A percentile compares a stretch with the other conserved stretches of the same genome.
Conservation (phyloP, 2,888 invertebrate species). For the Trachelus stipa region DNA sequence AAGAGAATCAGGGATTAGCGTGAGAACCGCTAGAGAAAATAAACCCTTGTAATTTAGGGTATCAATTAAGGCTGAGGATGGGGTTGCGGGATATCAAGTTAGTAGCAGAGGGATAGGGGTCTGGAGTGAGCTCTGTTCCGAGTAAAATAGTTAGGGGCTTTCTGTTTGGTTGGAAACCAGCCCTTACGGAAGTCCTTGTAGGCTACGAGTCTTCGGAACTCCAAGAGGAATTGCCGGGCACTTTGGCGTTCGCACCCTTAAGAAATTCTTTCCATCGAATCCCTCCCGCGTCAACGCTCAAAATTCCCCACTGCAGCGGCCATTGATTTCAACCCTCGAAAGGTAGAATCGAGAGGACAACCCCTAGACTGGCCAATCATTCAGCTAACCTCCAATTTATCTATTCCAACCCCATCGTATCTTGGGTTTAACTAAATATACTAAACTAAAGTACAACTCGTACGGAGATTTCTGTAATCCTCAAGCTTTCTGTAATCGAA, state of each 20-base stretch:
- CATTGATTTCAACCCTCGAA: neutral
- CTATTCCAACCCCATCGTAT: too few relatives aligned
- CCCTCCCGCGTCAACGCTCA: neutral
- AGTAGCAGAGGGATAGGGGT: neutral
- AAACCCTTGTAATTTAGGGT: constrained; percentile 4
- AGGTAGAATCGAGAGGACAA: too few relatives aligned
- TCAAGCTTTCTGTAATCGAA: too few relatives aligned
- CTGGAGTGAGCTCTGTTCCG: neutral
- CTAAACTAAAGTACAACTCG: too few relatives aligned
- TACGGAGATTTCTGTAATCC: too few relatives aligned
- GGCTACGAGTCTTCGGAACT: too few relatives aligned
- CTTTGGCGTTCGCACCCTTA: neutral
- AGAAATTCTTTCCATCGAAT: neutral
- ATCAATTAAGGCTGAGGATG: neutral
- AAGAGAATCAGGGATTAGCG: neutral
- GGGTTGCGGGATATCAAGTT: neutral
- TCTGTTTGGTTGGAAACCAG: too few relatives aligned
- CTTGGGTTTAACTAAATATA: too few relatives aligned
- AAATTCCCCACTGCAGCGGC: neutral
- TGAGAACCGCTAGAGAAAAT: neutral
- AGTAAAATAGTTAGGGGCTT: too few relatives aligned
- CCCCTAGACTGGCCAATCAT: too few relatives aligned
- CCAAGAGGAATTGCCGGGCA: neutral
- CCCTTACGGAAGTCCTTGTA: too few relatives aligned
- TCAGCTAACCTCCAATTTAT: too few relatives aligned